Evolutionary conservation across 2,888 invertebrate genomes (phyloP).

Genomic region (Acanthoscelides obtectus): DNA sequence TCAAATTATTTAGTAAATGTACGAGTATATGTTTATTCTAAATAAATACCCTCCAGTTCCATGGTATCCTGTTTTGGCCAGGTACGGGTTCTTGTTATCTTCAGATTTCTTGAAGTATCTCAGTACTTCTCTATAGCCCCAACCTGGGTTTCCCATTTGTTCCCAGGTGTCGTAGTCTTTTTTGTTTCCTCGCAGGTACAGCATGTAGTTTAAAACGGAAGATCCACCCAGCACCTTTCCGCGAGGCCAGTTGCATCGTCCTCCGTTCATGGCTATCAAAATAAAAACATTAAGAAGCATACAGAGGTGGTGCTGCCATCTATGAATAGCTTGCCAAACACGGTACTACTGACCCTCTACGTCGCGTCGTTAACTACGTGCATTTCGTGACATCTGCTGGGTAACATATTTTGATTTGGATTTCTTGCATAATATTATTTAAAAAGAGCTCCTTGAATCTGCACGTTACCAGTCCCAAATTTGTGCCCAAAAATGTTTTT

Average conservation of each 20-base stretch:
- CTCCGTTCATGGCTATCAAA: slow-evolving; percentile 71
- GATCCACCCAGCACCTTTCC: slow-evolving; percentile 90
- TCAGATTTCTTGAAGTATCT: slow-evolving; percentile 89
- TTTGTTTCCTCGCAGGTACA: slow-evolving; percentile 83
- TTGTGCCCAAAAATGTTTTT: too few relatives aligned
- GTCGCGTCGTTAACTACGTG: too few relatives aligned
- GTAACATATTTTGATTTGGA: background rate
- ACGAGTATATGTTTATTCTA: background rate
- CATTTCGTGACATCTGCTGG: too few relatives aligned
- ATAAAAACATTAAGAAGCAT: slow-evolving; percentile 23
- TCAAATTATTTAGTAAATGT: too few relatives aligned
- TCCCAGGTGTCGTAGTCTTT: slow-evolving; percentile 91
- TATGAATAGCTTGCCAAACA: too few relatives aligned
- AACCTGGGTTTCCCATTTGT: slow-evolving; percentile 77
- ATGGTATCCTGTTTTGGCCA: slow-evolving; percentile 75
- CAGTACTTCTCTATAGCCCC: slow-evolving; percentile 76
- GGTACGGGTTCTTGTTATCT: slow-evolving; percentile 82
- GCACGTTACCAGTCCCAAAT: too few relatives aligned
- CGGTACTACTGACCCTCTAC: too few relatives aligned
- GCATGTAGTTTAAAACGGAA: slow-evolving; percentile 87
- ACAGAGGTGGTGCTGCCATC: too few relatives aligned
- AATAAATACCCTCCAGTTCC: slow-evolving; percentile 65
- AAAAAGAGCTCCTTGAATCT: too few relatives aligned
- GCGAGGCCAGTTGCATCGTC: slow-evolving; percentile 85
- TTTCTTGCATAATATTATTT: too few relatives aligned